These are phyloP conservation scores for Volucella bombylans DNA, from an alignment of 2,888 invertebrate genomes.

Conservation along the genomic window DNA sequence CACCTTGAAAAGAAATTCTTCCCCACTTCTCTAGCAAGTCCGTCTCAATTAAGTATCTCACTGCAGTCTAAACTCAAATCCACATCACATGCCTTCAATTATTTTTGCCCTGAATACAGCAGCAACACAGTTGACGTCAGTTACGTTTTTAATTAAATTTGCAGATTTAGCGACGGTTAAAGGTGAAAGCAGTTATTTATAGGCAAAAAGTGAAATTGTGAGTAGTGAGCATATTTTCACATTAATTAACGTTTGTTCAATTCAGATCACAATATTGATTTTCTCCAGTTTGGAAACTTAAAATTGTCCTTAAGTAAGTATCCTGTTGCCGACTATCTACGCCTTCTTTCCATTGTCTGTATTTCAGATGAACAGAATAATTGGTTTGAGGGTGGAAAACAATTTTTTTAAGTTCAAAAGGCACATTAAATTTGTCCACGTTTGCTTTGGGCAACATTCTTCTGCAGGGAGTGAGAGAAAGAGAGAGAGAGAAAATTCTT, in stretches of 20 bases:
- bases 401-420: constrained; percentile 63
- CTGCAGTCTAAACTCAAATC: neutral
- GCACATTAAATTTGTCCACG: constrained; percentile 15
- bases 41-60: constrained; percentile 36
- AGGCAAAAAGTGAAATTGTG: constrained; percentile 5
- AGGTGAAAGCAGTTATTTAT: constrained; percentile 28
- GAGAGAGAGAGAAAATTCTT: neutral
- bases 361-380: constrained; percentile 10
- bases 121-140: neutral
- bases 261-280: too few species aligned
- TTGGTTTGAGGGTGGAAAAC: constrained; percentile 51
- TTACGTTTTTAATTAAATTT: constrained; percentile 23
- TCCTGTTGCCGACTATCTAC: neutral
- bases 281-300: neutral
- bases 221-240: too few species aligned
- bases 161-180: constrained; percentile 31
- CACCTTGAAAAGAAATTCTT: neutral
- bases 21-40: neutral
- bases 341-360: neutral
- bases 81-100: neutral
- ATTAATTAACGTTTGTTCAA: constrained; percentile 49
- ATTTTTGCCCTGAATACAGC: neutral
- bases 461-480: neutral
- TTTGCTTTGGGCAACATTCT: neutral
- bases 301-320: constrained; percentile 36